These are phyloP conservation scores for Linnaemya tessellans DNA, from an alignment of 2,888 invertebrate genomes.

Conservation along the genomic window DNA sequence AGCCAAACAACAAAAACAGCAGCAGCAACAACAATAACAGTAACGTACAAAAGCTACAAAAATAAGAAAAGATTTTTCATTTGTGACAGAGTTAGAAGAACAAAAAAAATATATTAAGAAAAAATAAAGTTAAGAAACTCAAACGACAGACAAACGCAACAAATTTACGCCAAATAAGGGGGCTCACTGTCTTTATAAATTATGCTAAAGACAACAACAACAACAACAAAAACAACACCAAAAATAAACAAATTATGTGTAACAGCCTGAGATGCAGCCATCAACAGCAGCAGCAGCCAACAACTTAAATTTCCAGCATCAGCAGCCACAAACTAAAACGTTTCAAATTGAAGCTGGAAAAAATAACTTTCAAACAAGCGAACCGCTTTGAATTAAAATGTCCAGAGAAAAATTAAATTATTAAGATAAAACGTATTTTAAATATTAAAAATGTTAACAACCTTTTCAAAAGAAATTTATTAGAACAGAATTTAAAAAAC, in stretches of 20 bases:
- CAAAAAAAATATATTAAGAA: constrained; percentile 25
- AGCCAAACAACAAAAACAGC: background rate
- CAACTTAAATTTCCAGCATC: constrained; percentile 20
- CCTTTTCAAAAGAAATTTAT: constrained; percentile 63
- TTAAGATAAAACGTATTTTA: constrained; percentile 13
- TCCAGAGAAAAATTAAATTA: constrained; percentile 1
- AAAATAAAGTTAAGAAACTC: constrained; percentile 7
- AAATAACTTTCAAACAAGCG: background rate
- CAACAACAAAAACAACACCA: constrained; percentile 38
- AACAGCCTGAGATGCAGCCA: constrained; percentile 36
- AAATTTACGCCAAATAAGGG: constrained; percentile 59
- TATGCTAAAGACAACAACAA: constrained; percentile 43
- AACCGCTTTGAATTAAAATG: constrained; percentile 23
- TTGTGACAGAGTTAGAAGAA: constrained; percentile 59
- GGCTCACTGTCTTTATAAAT: constrained; percentile 66
- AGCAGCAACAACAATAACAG: constrained; percentile 18
- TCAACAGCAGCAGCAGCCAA: constrained; percentile 10
- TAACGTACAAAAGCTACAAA: constrained; percentile 1
- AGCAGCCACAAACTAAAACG: constrained; percentile 39
- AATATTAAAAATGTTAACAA: constrained; percentile 59
- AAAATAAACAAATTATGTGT: constrained; percentile 62
- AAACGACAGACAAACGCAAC: constrained; percentile 44
- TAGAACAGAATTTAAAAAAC: constrained; percentile 44
- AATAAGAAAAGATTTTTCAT: constrained; percentile 23
- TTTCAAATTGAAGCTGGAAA: constrained; percentile 47